A percentile compares a stretch with the other conserved stretches of the same genome.
phyloP scores from a whole-genome alignment of 1,140 invertebrate genomes.

The Hycleus phaleratus region DNA sequence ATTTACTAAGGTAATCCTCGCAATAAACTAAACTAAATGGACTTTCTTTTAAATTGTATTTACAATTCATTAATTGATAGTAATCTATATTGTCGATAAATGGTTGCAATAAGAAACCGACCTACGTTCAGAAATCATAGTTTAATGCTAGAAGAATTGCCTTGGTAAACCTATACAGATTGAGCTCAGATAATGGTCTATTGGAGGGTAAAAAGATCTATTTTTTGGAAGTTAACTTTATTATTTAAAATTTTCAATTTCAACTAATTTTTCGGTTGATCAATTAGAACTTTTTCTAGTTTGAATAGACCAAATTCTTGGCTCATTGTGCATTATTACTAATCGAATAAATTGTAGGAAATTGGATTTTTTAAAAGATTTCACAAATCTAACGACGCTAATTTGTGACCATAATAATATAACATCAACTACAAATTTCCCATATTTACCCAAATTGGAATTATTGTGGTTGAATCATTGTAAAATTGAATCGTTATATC shows the following conservation, averaged over 20 bases:
- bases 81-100: neutral
- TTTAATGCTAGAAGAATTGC: no score
- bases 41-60: neutral
- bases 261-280: no score
- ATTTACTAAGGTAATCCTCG: slow-evolving; percentile 21
- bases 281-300: no score
- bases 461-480: slow-evolving; percentile 75
- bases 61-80: neutral
- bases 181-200: no score
- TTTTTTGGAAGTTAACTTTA: no score
- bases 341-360: slow-evolving; percentile 45
- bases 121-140: no score
- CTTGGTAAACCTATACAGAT: no score
- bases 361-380: slow-evolving; percentile 58
- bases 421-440: slow-evolving; percentile 55
- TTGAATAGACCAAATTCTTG: no score
- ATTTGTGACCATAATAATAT: slow-evolving; percentile 69
- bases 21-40: no score
- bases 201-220: no score
- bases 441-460: slow-evolving; percentile 57
- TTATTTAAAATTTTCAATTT: no score
- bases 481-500: slow-evolving; percentile 52
- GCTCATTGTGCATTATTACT: slow-evolving; percentile 20
- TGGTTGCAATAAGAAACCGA: no score
- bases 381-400: slow-evolving; percentile 59